Conservation (phyloP, 2,113 vertebrate genomes). For the Macaca mulatta region DNA sequence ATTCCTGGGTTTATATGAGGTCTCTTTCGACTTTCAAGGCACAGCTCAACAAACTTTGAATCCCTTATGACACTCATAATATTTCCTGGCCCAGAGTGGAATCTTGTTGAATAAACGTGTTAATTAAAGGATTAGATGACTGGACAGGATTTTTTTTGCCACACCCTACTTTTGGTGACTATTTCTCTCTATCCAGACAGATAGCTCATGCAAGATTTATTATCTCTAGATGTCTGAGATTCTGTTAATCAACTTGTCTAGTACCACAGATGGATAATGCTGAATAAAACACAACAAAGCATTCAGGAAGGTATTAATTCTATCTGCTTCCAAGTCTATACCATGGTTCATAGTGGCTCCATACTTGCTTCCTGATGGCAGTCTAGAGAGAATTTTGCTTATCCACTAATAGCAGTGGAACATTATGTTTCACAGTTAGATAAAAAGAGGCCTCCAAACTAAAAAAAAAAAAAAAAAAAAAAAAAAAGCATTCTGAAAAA, state of each 20-base stretch:
- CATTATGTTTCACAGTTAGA: neutral
- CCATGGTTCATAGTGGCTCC: neutral
- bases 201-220: slow-evolving; percentile 56
- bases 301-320: slow-evolving; percentile 37
- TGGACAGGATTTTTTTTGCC: slow-evolving; percentile 50
- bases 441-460: neutral
- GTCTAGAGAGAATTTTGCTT: neutral
- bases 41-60: slow-evolving; percentile 24
- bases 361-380: neutral
- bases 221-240: slow-evolving; percentile 37
- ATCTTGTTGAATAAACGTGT: slow-evolving; percentile 25
- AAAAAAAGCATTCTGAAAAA: neutral
- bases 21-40: slow-evolving; percentile 33
- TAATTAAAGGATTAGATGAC: slow-evolving; percentile 50
- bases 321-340: neutral
- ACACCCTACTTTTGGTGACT: slow-evolving; percentile 48
- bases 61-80: slow-evolving; percentile 10
- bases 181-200: slow-evolving; percentile 42
- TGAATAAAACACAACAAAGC: slow-evolving; percentile 11
- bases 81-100: slow-evolving; percentile 17
- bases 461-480: neutral
- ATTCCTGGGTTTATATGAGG: neutral
- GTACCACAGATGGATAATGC: neutral
- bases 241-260: slow-evolving; percentile 57
- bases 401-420: neutral